Evolutionary conservation across 2,797 vertebrate genomes (phyloP), one percentile per base, ranked within the genome.

Genomic region (Pangasius larnaudii): DNA sequence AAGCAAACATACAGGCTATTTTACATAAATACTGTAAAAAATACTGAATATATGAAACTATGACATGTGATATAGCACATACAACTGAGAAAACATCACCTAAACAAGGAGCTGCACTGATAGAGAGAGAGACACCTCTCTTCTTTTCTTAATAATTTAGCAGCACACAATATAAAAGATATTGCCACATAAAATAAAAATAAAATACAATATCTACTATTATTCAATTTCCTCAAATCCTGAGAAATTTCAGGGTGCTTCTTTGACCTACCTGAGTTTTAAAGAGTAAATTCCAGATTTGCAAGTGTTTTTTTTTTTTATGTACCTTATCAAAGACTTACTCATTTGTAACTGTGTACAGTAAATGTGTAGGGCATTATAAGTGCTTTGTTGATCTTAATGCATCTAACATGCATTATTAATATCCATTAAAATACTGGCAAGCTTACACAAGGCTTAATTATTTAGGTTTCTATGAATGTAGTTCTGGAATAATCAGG

Each of bases 121-220:
- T 22, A 36, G 22, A 22, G n/a, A 22, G n/a, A 79, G 5, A 78
- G 24, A 53, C 46, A 18, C 24, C 24, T 30, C n/a, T 75, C 11
- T 75, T 58, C 3, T 58, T 22, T 27, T 58, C 18, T 24, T 36
- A 80, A 82, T 27, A 84, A 84, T 67, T 71, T 88, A 88, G 49
- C 61, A 88, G 87, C 72, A 77, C n/a, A 75, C 9, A 65, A 14
- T 84, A n/a, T 7, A 56, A 77, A 46, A 53, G 9, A 63, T n/a
- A 61, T 36, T 9, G 4, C 18, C 24, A 82, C 65, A 9, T 46
- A 51, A 19, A 39, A 51, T 33, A 87, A 84, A 83, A 69, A 84
- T 67, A 82, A 6, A 53, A 22, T 1, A 69, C 18, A 69, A 36
- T 10, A 80, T 22, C 19, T 22, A 24, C 5, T 79, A 58, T 80